Evolutionary conservation across 1,140 invertebrate genomes (phyloP).

Genomic region (Bombus waltoni): DNA sequence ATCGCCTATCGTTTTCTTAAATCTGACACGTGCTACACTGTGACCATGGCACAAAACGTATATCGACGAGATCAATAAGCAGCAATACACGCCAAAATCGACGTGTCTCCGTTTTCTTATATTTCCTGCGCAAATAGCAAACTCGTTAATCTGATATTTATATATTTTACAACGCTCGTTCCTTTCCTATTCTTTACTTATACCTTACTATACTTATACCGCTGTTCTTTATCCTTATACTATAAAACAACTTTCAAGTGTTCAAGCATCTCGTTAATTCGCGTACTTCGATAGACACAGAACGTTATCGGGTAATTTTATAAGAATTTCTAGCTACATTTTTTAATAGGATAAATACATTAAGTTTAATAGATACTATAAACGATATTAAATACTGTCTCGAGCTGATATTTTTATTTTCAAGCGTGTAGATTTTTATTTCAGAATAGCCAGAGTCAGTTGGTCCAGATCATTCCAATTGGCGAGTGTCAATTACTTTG

Average conservation of each 20-base stretch:
- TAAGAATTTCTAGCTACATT: background rate
- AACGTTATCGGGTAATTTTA: background rate
- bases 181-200: background rate
- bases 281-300: background rate
- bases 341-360: background rate
- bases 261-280: background rate
- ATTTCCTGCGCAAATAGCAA: background rate
- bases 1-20: background rate
- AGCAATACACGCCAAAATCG: background rate
- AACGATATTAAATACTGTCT: conserved; percentile 19
- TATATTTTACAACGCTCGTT: background rate
- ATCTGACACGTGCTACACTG: background rate
- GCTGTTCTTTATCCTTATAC: no score
- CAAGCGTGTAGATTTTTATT: background rate
- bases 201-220: no score
- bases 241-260: background rate
- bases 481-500: background rate
- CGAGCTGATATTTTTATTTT: background rate
- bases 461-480: background rate
- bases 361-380: background rate
- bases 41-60: conserved; percentile 12
- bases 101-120: background rate
- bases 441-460: background rate
- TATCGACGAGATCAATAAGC: background rate
- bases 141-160: background rate